These are phyloP conservation scores for Acropora tenuis DNA, from an alignment of 64 coral and sea anemone species.

Conservation along the genomic window DNA sequence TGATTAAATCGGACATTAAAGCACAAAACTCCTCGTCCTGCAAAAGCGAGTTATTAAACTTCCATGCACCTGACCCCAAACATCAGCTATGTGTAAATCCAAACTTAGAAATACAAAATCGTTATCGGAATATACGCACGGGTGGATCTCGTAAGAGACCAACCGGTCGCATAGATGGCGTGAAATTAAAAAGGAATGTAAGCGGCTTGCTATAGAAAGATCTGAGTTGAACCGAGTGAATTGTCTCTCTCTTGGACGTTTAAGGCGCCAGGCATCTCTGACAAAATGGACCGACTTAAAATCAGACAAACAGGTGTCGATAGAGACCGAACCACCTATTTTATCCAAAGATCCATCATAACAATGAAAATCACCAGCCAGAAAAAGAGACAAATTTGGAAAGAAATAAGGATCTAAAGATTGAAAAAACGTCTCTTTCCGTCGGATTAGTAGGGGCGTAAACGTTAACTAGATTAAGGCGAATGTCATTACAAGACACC, in stretches of 20 bases:
- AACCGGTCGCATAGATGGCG: neutral
- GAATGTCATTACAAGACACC: no score
- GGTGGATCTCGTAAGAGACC: neutral
- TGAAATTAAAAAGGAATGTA: conserved; percentile 34
- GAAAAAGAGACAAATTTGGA: no score
- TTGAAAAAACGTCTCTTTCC: no score
- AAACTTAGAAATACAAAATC: neutral
- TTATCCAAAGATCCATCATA: no score
- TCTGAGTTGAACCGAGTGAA: conserved; percentile 33
- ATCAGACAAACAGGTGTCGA: neutral
- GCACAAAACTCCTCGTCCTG: neutral
- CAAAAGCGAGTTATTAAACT: conserved; percentile 20
- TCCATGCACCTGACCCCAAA: neutral
- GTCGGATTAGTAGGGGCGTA: no score
- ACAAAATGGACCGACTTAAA: neutral
- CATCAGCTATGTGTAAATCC: neutral
- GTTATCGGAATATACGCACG: conserved; percentile 32
- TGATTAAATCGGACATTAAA: no score
- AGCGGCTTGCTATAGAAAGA: neutral
- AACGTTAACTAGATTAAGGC: no score
- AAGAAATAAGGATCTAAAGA: no score
- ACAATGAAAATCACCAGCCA: no score
- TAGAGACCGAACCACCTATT: neutral
- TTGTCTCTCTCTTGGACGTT: neutral
- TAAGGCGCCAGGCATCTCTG: conserved; percentile 7